Evolutionary conservation across 2,888 invertebrate species (phyloP).

Genomic region (Cylloceria caligata): DNA sequence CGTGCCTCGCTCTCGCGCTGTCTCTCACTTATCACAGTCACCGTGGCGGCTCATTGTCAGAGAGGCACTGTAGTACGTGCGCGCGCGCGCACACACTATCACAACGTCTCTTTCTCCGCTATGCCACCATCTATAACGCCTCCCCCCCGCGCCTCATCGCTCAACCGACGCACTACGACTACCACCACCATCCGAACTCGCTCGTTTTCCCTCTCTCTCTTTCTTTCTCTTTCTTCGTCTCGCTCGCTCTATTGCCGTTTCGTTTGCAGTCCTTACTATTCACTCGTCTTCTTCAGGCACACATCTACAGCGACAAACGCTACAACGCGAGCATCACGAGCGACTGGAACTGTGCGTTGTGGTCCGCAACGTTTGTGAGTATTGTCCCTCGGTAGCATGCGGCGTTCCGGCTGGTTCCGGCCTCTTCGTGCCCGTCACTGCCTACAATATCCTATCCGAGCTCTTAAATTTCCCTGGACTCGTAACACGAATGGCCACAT

Average conservation of each 20-base stretch:
- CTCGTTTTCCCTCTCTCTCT: conserved; percentile 14
- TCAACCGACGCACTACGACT: conserved; percentile 12
- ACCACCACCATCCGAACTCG: conserved; percentile 19
- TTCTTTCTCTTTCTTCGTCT: neutral
- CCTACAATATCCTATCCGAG: neutral
- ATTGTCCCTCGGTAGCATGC: neutral
- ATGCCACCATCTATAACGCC: conserved; percentile 49
- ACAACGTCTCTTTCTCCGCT: conserved; percentile 64
- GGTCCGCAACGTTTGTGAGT: conserved; percentile 19
- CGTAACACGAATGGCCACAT: neutral
- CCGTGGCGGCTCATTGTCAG: conserved; percentile 82
- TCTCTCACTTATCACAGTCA: conserved; percentile 82
- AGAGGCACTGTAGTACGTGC: conserved; percentile 68
- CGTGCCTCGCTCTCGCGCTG: conserved; percentile 68
- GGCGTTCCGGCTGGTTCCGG: conserved; percentile 28
- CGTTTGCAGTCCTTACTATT: neutral
- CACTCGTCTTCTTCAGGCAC: neutral
- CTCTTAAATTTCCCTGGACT: neutral
- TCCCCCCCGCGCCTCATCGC: neutral
- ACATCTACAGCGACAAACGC: too few relatives aligned
- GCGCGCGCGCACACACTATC: conserved; percentile 68
- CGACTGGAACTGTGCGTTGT: neutral
- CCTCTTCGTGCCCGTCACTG: neutral
- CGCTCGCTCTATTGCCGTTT: neutral
- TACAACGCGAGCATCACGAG: neutral